Conservation (phyloP, 2,113 vertebrate species). For the Alosa alosa region DNA sequence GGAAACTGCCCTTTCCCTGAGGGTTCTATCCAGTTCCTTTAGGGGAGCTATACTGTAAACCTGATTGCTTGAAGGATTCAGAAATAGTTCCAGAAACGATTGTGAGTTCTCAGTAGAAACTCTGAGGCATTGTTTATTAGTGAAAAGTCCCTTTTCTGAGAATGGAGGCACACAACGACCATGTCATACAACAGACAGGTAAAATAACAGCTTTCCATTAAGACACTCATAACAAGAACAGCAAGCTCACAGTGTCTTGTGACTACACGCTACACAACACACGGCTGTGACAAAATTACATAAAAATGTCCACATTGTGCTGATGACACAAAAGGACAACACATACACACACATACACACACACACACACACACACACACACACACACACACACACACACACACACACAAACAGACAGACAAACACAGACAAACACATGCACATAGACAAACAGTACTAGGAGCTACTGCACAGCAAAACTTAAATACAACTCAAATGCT, state of each 20-base stretch:
- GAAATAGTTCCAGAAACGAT: neutral
- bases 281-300: neutral
- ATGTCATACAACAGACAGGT: neutral
- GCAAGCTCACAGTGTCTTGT: neutral
- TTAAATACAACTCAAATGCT: neutral
- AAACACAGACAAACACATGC: neutral
- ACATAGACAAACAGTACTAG: neutral
- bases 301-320: neutral
- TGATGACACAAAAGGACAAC: neutral
- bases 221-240: neutral
- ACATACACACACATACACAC: neutral
- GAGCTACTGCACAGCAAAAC: neutral
- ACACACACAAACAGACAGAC: neutral
- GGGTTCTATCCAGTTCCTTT: neutral
- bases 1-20: neutral
- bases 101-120: neutral
- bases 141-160: neutral
- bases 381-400: neutral
- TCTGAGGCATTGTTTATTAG: neutral
- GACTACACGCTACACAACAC: conserved; percentile 1
- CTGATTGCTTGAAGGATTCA: neutral
- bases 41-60: neutral
- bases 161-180: neutral
- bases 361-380: conserved; percentile 19
- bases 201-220: neutral